Base-by-base conservation (phyloP, 2,888 invertebrate species). In the Pammene fasciana region DNA sequence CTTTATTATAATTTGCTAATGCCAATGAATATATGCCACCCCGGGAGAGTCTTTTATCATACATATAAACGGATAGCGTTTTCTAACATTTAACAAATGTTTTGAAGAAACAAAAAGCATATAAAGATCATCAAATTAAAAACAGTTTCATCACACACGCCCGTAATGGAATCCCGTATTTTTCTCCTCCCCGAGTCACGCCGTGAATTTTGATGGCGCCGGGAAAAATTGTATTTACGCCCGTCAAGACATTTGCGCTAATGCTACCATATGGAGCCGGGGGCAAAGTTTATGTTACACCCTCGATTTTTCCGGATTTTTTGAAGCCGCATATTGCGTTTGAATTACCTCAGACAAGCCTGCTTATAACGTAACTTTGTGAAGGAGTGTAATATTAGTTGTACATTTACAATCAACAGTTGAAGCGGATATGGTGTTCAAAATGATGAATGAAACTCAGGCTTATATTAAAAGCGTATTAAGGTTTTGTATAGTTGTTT, bases 191-290 rank as follows among this genome's bases (percentile, higher is more conserved):
- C 82, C 80, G 79, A 75, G 80, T 80, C 89, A 84, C 80, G 88
- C 86, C 85, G 85, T 84, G 89, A 88, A 88, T 89, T 84, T 86
- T 87, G 88, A 88, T 88, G 77, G 80, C 81, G 82, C 71, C 26
- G 87, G 83, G 86, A 85, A 84, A 87, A 88, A 89, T 88, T 87
- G 86, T 85, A 83, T 88, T 86, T 84, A 84, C 80, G 64, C 62
- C 68, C 66, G 66, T 41, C 65, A 55, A 67, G 60, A 48, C 68
- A 52, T 68, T 68, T 36, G 57, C 64, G 57, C 57, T 68, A 68
- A 68, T 68, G 68, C 57, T 45, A 64, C 64, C 68, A 68, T 57
- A 65, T 65, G 61, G 67, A 54, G 64, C 68, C 34, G 48, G 60
- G 55, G 5, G 38, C 50, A 38, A 68, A 68, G 38, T 68, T 68